Percentiles rank a stretch among this genome's conserved stretches.
Conservation (phyloP, 2,797 vertebrate genomes). For the Micropoecilia bifurca region DNA sequence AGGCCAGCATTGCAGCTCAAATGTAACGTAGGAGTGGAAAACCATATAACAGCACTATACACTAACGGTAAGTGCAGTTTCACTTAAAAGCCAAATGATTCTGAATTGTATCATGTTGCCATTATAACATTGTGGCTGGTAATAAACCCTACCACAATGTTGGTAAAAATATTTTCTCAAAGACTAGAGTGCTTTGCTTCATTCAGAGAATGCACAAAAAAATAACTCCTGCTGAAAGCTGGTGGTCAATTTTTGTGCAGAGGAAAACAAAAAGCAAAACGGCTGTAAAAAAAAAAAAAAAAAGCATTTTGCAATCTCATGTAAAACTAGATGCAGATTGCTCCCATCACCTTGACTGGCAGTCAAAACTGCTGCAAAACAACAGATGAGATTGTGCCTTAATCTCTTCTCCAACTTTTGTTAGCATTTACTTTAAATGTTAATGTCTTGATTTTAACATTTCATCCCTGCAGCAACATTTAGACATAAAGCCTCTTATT, state of each 20-base stretch:
- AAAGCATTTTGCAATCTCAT: not conserved
- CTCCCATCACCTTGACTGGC: not conserved
- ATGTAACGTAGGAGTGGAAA: not conserved
- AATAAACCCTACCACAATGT: not conserved
- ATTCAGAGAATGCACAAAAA: not conserved
- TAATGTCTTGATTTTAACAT: not conserved
- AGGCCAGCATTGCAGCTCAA: not conserved
- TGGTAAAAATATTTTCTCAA: not conserved
- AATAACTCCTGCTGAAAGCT: not conserved
- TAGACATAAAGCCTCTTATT: not conserved
- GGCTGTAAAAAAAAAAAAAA: not conserved
- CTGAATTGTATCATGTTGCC: not conserved
- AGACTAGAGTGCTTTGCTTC: not conserved
- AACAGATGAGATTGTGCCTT: too few species aligned
- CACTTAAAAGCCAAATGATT: not conserved
- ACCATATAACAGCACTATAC: not conserved
- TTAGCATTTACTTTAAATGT: not conserved
- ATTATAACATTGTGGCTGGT: not conserved
- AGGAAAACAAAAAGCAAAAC: not conserved
- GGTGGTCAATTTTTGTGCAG: not conserved
- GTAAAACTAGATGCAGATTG: not conserved
- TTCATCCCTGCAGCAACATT: not conserved
- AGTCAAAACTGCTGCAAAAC: not conserved
- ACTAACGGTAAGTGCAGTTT: not conserved
- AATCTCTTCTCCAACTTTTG: not conserved